Base-by-base conservation (phyloP, 2,113 vertebrate species). In the Lophochroa leadbeateri region DNA sequence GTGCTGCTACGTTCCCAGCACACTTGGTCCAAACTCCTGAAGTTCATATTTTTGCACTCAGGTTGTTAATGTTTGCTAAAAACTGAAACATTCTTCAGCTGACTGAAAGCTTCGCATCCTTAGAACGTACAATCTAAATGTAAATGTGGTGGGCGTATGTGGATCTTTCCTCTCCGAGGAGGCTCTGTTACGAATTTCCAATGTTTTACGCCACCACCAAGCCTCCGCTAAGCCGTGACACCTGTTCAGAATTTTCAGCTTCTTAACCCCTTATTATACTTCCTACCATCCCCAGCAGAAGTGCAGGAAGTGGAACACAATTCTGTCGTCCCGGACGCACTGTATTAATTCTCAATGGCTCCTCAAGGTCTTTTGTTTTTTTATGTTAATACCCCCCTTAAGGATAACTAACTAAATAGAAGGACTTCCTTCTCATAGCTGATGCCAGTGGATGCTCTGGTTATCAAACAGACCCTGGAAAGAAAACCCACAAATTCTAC, bases 201-300 rank as follows among this genome's bases (percentile, higher is more conserved):
- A 55, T 89, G 92, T 94, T 96, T 95, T 97, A 96, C 31, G 63
- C 95, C 92, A 94, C 58, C 74, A 92, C 72, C 86, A 89, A 95
- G 86, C 81, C 92, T 86, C 90, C 7, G 8, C 88, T 96, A 97
- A 94, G 95, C 92, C 1, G 0, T 89, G 88, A 94, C 96, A 96
- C 96, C 95, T 97, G 91, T 97, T 95, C 88, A 96, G 92, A 93
- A 94, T 96, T 96, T 97, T 95, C 86, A 94, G 83, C 82, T 97
- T 87, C 85, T 96, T 97, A 96, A 96, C 84, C 93, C 95, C 35
- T 91, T 92, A 58, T 47, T 94, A 86, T 15, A 85, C 85, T 89
- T 88, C 65, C 92, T 82, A 89, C 67, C 65, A 96, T 50, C 13
- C 8, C 3, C 69, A 95, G 44, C 68, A 87, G 52, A 87, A 86